Percentiles rank a stretch among this genome's conserved stretches.
phyloP scores from a whole-genome alignment of 2,888 invertebrate genomes.

The Ennomos fuscantarius region DNA sequence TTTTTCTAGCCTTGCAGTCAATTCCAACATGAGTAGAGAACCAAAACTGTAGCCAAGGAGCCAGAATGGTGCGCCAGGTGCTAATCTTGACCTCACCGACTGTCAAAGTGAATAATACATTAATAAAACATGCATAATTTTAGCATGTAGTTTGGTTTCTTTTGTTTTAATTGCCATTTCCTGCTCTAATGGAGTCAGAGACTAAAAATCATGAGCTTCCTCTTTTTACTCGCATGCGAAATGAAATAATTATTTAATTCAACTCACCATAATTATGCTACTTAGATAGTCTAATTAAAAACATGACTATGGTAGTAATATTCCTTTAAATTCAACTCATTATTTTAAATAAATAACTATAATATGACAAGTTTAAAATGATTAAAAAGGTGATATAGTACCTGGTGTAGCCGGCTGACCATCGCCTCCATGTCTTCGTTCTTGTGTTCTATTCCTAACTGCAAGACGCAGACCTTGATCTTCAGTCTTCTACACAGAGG shows the following conservation, averaged over 20 bases:
- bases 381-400: constrained; percentile 42
- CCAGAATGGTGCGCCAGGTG: constrained; percentile 87
- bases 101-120: constrained; percentile 63
- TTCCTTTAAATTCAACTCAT: too few relatives aligned
- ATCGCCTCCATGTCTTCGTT: constrained; percentile 76
- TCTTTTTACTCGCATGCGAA: too few relatives aligned
- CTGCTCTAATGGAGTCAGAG: too few relatives aligned
- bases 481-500: constrained; percentile 79
- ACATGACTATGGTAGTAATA: too few relatives aligned
- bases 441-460: constrained; percentile 74
- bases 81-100: constrained; percentile 85
- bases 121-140: too few relatives aligned
- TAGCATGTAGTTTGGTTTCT: not conserved
- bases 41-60: constrained; percentile 97
- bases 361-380: too few relatives aligned
- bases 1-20: constrained; percentile 89
- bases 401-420: constrained; percentile 81
- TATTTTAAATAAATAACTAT: too few relatives aligned
- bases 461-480: constrained; percentile 81
- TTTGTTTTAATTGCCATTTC: too few relatives aligned
- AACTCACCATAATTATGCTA: too few relatives aligned
- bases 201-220: too few relatives aligned
- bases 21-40: constrained; percentile 89
- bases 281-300: too few relatives aligned
- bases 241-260: too few relatives aligned